Conservation (phyloP, 2,888 invertebrate genomes). For the Eurois occulta region DNA sequence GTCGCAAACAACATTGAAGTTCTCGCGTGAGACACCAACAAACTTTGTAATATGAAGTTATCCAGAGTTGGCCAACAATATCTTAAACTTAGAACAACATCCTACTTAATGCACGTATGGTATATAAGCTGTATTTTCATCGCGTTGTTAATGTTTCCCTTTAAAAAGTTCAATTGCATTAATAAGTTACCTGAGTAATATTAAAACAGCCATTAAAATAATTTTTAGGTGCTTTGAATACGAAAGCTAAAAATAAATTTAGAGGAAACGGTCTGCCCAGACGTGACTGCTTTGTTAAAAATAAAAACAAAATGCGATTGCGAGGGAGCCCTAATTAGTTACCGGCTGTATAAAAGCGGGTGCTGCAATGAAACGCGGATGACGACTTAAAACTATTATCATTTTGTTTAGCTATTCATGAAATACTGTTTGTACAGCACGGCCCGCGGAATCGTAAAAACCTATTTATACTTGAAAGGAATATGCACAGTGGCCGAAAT, state of each 20-base stretch:
- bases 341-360: constrained; percentile 65
- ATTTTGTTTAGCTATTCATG: constrained; percentile 66
- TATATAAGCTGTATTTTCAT: not conserved
- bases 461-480: not conserved
- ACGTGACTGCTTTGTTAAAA: constrained; percentile 79
- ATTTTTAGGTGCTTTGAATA: constrained; percentile 65
- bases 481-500: not conserved
- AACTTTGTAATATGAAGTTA: constrained; percentile 48
- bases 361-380: constrained; percentile 62
- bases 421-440: constrained; percentile 16
- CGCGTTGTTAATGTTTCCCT: not conserved
- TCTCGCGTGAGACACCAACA: constrained; percentile 24
- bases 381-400: constrained; percentile 69
- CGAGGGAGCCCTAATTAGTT: constrained; percentile 76
- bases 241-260: constrained; percentile 71
- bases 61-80: constrained; percentile 12
- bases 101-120: not conserved
- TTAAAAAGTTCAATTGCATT: constrained; percentile 42
- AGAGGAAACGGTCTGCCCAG: constrained; percentile 66
- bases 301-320: constrained; percentile 75
- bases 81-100: not conserved
- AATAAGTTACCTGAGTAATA: constrained; percentile 42
- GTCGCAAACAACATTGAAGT: constrained; percentile 29
- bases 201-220: constrained; percentile 60
- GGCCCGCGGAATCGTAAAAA: constrained; percentile 4